phyloP scores from a whole-genome alignment of 1,140 invertebrate genomes.

The Cydia strobilella region DNA sequence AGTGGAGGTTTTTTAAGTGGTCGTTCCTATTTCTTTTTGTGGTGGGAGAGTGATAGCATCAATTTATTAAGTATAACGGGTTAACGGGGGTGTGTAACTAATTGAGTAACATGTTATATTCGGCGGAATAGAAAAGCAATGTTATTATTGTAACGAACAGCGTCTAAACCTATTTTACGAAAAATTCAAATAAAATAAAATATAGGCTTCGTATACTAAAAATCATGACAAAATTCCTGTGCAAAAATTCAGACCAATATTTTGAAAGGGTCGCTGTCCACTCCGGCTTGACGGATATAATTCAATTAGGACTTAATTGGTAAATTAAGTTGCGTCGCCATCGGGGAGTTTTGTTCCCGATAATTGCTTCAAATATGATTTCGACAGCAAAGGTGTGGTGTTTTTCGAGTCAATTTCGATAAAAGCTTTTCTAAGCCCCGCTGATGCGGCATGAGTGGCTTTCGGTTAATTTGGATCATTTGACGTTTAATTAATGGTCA shows the following conservation, averaged over 20 bases:
- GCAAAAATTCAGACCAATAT: conserved; percentile 14
- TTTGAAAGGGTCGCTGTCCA: conserved; percentile 39
- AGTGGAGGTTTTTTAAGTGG: no score
- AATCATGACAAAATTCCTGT: neutral
- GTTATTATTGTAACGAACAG: no score
- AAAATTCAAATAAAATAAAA: neutral
- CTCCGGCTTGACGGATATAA: conserved; percentile 70
- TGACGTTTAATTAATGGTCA: conserved; percentile 12
- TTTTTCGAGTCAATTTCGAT: conserved; percentile 63
- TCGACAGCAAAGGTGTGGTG: conserved; percentile 54
- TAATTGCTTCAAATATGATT: conserved; percentile 37
- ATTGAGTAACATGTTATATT: no score
- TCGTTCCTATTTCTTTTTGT: no score
- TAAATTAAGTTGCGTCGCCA: conserved; percentile 72
- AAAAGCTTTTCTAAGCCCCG: conserved; percentile 52
- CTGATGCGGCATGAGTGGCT: conserved; percentile 30
- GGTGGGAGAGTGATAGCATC: no score
- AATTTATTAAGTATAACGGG: no score
- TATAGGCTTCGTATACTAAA: neutral
- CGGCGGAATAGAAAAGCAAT: no score
- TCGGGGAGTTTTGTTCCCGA: conserved; percentile 39
- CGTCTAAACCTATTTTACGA: no score
- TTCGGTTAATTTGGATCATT: conserved; percentile 17
- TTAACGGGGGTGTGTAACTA: no score
- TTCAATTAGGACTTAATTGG: conserved; percentile 78